A percentile compares a stretch with the other conserved stretches of the same genome.
These are phyloP conservation scores for Pantala flavescens DNA, from an alignment of 1,140 invertebrate species.

Conservation along the genomic window DNA sequence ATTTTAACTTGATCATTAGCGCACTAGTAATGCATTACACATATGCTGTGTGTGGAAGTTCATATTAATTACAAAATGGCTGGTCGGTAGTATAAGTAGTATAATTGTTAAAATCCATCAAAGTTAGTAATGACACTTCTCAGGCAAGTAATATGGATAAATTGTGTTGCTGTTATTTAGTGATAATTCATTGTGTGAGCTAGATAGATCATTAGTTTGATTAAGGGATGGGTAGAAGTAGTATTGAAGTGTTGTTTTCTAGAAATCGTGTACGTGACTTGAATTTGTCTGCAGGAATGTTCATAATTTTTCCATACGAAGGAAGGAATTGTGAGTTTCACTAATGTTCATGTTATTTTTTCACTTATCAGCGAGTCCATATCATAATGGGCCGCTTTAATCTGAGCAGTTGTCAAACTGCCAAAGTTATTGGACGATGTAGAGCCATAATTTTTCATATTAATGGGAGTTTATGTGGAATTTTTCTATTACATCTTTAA, in stretches of 20 bases:
- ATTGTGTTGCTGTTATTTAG: background rate
- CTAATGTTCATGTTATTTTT: background rate
- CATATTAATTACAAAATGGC: constrained; percentile 3
- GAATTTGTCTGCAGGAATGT: background rate
- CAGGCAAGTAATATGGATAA: background rate
- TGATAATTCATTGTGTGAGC: background rate
- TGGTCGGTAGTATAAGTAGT: constrained; percentile 4
- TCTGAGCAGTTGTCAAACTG: background rate
- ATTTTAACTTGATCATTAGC: background rate
- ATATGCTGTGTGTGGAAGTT: background rate
- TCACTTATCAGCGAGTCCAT: background rate
- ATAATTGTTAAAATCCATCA: background rate
- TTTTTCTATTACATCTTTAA: background rate
- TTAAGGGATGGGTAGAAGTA: background rate
- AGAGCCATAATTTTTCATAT: background rate
- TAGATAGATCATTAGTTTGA: background rate
- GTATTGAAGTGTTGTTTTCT: background rate
- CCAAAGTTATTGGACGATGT: background rate
- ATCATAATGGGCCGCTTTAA: background rate
- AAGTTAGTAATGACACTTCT: background rate
- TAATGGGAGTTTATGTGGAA: background rate
- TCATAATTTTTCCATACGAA: background rate
- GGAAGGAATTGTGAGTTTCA: background rate
- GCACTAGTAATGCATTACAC: background rate
- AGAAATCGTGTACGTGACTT: background rate